Conservation (phyloP, 2,888 invertebrate species). For the Dicranocentrus wangi region DNA sequence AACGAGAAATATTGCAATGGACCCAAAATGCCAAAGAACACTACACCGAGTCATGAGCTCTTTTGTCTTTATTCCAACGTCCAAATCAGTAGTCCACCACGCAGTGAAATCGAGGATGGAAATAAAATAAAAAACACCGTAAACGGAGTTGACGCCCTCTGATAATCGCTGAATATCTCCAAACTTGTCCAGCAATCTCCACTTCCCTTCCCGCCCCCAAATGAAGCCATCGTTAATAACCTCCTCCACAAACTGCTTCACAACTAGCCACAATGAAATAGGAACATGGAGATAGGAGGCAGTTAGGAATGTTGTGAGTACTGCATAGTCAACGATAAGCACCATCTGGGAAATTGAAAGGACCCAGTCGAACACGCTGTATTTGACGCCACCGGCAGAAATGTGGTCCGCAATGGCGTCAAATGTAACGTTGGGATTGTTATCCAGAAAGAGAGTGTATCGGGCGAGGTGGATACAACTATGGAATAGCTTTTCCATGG, state of each 20-base stretch:
- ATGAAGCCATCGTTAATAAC: background rate
- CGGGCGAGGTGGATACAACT: background rate
- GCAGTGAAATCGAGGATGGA: conserved; percentile 30
- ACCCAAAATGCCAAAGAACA: conserved; percentile 17
- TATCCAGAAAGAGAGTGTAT: conserved; percentile 44
- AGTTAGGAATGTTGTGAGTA: conserved; percentile 2
- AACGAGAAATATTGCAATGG: conserved; percentile 1
- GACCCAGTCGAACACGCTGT: background rate
- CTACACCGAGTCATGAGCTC: background rate
- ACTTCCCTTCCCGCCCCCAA: background rate
- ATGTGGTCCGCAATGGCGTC: background rate
- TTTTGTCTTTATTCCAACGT: conserved; percentile 36
- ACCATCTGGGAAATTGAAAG: background rate
- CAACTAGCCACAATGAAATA: conserved; percentile 30
- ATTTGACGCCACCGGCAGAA: background rate
- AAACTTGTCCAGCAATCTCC: background rate
- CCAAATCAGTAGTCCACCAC: conserved; percentile 47
- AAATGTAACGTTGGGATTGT: background rate
- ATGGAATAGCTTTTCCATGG: background rate
- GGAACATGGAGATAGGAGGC: conserved; percentile 22
- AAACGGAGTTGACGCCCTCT: background rate
- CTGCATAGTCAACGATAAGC: background rate
- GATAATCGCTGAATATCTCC: conserved; percentile 21
- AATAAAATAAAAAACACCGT: conserved; percentile 39
- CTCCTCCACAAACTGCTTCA: conserved; percentile 29